Base-by-base conservation (phyloP, 2,888 invertebrate genomes). In the Synergus laeviventris region DNA sequence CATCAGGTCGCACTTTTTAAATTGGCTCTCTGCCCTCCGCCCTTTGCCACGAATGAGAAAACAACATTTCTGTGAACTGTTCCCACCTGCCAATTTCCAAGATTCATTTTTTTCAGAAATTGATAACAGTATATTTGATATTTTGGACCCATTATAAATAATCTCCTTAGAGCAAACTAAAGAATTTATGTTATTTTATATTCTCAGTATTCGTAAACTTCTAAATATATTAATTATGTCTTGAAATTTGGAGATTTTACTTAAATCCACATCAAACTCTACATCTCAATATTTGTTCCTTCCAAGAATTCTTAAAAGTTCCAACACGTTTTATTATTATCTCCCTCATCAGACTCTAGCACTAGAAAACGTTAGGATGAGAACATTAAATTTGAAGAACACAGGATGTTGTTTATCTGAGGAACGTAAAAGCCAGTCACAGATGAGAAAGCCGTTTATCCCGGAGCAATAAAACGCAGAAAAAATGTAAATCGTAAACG, bases 1-100 rank as follows among this genome's bases (percentile, higher is more conserved):
- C 84, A 84, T 85, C 81, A 84, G 84, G 77, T 85, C 84, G 84
- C 85, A 81, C 84, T 86, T 87, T 84, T 86, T 83, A 84, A 86
- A 87, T 86, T 84, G 86, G 84, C 82, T 79, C 62, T 38, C 73
- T 80, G 77, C 77, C 79, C 83, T 80, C 62, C 76, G 76, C 78
- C 77, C 75, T 77, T 42, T 78, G 74, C 75, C 74, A 54, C 64
- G n/a, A 39, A 64, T 64, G 64, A 42, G 64, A 64, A 18, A 39
- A 59, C 70, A 18, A 45, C 9, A 74, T 56, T 56, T 42, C 64
- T 39, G n/a, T 39, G 39, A 74, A 54, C 36, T 24, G 36, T 31
- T 11, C n/a, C n/a, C 18, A 73, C 36, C 54, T 54, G 56, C 14
- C 54, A 73, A 16, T 73, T 73, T 11, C 16, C 5, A 36, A 5